A percentile compares a stretch with the other conserved stretches of the same genome.
phyloP scores from a whole-genome alignment of 2,888 invertebrate genomes.

The Chalcis sispes region DNA sequence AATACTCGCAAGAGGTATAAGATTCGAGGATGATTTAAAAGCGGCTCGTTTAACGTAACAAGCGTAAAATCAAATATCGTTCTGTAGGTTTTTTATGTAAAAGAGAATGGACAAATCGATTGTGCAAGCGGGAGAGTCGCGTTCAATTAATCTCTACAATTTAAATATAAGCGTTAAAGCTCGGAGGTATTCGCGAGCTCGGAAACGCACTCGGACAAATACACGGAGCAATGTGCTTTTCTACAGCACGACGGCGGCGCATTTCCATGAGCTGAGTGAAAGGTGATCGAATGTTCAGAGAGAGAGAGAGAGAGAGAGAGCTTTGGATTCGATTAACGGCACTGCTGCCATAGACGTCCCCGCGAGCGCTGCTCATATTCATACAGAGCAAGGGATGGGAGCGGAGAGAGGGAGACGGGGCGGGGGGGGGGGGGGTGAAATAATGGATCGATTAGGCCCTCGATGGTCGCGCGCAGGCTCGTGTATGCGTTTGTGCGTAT shows the following conservation, averaged over 20 bases:
- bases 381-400: slow-evolving; percentile 10
- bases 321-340: slow-evolving; percentile 39
- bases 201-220: background rate
- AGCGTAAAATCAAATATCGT: too few species aligned
- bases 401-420: background rate
- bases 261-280: slow-evolving; percentile 29
- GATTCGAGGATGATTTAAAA: too few species aligned
- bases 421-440: too few species aligned
- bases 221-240: slow-evolving; percentile 26
- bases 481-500: too few species aligned
- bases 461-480: too few species aligned
- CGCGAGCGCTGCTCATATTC: background rate
- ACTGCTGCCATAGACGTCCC: background rate
- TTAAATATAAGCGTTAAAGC: slow-evolving; percentile 9
- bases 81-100: too few species aligned
- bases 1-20: too few species aligned
- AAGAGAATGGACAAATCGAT: too few species aligned
- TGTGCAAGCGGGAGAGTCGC: background rate
- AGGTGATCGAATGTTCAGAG: slow-evolving; percentile 41
- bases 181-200: background rate
- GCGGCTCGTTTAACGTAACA: too few species aligned
- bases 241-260: background rate
- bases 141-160: slow-evolving; percentile 10
- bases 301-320: too few species aligned
- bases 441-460: too few species aligned